Percentiles rank a stretch among this genome's conserved stretches.
Conservation (phyloP, 53 echinoderm and acorn worm genomes). For the Mesocentrotus franciscanus region DNA sequence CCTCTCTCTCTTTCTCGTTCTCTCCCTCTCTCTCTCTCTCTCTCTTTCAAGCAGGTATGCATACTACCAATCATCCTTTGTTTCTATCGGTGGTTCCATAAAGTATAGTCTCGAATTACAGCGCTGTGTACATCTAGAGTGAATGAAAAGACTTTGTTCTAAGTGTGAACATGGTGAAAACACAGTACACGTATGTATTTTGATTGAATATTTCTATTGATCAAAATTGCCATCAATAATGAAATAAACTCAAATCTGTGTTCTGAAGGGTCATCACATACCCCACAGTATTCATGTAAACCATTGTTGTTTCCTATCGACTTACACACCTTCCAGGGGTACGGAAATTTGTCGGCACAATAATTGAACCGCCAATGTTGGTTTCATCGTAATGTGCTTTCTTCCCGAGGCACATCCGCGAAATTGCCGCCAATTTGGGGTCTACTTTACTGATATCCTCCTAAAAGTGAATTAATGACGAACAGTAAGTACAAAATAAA, state of each 20-base stretch:
- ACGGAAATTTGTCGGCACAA: neutral
- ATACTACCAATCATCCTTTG: neutral
- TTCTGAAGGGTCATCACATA: neutral
- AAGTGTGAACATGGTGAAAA: too few species aligned
- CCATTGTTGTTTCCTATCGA: neutral
- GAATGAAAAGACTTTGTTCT: too few species aligned
- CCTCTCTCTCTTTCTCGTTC: constrained; percentile 1
- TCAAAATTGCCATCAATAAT: neutral
- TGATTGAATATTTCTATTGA: too few species aligned
- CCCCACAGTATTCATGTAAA: neutral
- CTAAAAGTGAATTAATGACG: neutral
- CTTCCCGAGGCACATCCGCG: neutral
- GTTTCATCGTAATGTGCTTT: neutral
- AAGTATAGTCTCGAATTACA: too few species aligned
- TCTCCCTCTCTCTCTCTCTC: neutral
- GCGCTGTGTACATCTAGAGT: too few species aligned
- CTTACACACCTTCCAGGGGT: neutral
- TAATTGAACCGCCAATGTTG: neutral
- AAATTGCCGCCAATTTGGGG: neutral
- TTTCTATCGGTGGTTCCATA: too few species aligned
- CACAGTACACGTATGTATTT: too few species aligned
- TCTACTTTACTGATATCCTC: neutral
- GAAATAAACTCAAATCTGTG: neutral
- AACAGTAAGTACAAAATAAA: neutral
- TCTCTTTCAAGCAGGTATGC: neutral